Base-by-base conservation (phyloP, 2,888 invertebrate species). In the Lasioglossum lativentre region DNA sequence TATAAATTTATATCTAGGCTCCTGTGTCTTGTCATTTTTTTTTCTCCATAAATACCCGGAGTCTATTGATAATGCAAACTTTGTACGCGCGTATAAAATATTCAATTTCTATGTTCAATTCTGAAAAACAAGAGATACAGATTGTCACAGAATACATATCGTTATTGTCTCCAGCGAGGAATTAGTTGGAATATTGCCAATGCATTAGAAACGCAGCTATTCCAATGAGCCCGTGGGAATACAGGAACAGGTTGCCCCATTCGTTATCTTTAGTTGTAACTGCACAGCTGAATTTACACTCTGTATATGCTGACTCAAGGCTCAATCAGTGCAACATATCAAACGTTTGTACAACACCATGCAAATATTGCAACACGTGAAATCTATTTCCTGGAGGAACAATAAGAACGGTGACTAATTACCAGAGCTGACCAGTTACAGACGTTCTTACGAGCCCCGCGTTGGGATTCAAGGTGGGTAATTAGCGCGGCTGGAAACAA, bases 401-500 rank as follows among this genome's bases (percentile, higher is more conserved):
- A 40, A 40, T n/a, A 40, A 70, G 30, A 63, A 63, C 40, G 1
- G 19, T 40, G 40, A 40, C 40, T 70, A 34, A 34, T 40, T 40
- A 40, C 40, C 70, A 4, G 42, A 42, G 75, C 75, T 42, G 59
- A 63, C 75, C 38, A 66, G n/a, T 34, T 34, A 12, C 56, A 56
- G 27, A 34, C 14, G 75, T 30, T 45, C 30, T 66, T 63, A 16
- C 27, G 34, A 34, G 2, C n/a, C 45, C n/a, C n/a, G n/a, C 10
- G 19, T 45, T 14, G 42, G 42, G 34, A 42, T 75, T 45, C 27
- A 27, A 63, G 59, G 45, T 45, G 23, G 42, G 5, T 30, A 75
- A 75, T 66, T 63, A 75, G 42, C 45, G 42, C 45, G 45, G 23
- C 27, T 34, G n/a, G 34, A 59, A 73, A 73, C 59, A 40, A 72